phyloP scores from a whole-genome alignment of 2,797 vertebrate genomes.

The Austrolebias charrua region DNA sequence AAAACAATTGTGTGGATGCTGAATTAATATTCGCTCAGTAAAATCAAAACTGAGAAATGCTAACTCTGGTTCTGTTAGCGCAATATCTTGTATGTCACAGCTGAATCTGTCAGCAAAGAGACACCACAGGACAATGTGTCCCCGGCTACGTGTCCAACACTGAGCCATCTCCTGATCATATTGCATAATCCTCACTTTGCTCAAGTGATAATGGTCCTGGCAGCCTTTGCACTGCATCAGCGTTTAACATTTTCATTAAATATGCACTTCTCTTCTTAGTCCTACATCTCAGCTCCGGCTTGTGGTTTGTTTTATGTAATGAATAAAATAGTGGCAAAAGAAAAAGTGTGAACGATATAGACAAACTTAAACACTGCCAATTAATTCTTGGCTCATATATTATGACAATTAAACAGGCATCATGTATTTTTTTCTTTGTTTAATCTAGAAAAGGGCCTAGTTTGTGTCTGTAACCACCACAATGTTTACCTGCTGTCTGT shows the following conservation, averaged over 20 bases:
- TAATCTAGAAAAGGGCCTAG: neutral
- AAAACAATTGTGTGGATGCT: too few relatives aligned
- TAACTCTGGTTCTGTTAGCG: neutral
- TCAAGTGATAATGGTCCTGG: constrained; percentile 51
- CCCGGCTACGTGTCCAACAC: constrained; percentile 36
- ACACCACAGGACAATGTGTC: constrained; percentile 41
- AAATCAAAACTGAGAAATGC: constrained; percentile 12
- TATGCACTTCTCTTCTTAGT: constrained; percentile 40
- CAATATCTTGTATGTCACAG: constrained; percentile 1
- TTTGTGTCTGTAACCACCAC: neutral
- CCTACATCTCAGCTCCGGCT: constrained; percentile 26
- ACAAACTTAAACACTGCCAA: neutral
- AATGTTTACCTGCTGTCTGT: constrained; percentile 7
- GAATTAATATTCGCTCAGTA: too few relatives aligned
- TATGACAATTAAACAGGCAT: neutral
- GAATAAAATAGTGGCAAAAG: constrained; percentile 30
- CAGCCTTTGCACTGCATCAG: constrained; percentile 30
- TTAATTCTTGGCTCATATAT: neutral
- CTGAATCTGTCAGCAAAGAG: constrained; percentile 36
- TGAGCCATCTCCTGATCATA: constrained; percentile 62
- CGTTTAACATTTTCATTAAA: constrained; percentile 52
- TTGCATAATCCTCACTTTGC: constrained; percentile 69
- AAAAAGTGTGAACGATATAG: neutral
- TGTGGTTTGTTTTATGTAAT: constrained; percentile 28
- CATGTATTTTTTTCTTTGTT: neutral